Conservation (phyloP, 2,888 invertebrate genomes). For the Pocota personata region DNA sequence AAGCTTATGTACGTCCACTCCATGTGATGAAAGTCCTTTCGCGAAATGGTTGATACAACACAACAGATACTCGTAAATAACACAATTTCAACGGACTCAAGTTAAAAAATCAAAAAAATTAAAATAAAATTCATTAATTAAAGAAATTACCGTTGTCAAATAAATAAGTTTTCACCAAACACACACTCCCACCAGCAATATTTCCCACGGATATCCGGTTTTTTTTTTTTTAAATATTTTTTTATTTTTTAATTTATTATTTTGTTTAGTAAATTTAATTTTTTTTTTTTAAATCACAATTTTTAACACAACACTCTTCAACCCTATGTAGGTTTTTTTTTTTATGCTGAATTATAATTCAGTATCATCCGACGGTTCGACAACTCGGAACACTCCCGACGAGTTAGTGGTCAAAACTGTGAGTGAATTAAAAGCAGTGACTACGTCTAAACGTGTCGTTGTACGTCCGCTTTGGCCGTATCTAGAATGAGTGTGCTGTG, state of each 20-base stretch:
- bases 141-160: conserved; percentile 15
- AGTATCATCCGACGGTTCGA: conserved; percentile 57
- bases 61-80: not conserved
- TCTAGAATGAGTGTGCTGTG: conserved; percentile 59
- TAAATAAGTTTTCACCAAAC: conserved; percentile 22
- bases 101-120: not conserved
- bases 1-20: not conserved
- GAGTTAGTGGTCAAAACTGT: conserved; percentile 81
- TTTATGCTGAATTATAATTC: conserved; percentile 9
- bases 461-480: conserved; percentile 56
- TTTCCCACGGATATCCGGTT: conserved; percentile 21
- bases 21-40: not conserved
- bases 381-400: conserved; percentile 80
- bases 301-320: conserved; percentile 2
- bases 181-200: not conserved
- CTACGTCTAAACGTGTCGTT: conserved; percentile 66
- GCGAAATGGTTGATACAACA: not conserved
- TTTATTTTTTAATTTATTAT: conserved; percentile 23
- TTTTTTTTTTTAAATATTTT: not conserved
- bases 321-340: not conserved
- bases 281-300: not conserved
- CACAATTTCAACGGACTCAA: not conserved
- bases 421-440: conserved; percentile 69
- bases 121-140: not conserved
- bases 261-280: conserved; percentile 15